phyloP scores from a whole-genome alignment of 2,113 vertebrate species.

The Coturnix japonica region DNA sequence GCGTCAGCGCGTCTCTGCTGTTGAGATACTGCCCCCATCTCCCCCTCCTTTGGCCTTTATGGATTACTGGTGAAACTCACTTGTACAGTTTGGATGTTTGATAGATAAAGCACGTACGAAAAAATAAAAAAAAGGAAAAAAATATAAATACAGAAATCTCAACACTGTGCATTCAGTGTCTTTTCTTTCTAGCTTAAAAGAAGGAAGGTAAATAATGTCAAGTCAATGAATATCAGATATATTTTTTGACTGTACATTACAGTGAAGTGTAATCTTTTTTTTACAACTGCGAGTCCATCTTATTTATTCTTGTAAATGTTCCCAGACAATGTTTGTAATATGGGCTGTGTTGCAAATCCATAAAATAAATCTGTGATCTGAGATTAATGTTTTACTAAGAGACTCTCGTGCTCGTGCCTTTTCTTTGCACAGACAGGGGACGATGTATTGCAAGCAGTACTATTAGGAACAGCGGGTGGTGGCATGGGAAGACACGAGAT shows the following conservation, averaged over 20 bases:
- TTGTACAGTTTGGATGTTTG: constrained; percentile 84
- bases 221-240: constrained; percentile 87
- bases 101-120: constrained; percentile 81
- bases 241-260: constrained; percentile 89
- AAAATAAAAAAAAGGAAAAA: constrained; percentile 73
- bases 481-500: neutral
- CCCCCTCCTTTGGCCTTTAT: constrained; percentile 26
- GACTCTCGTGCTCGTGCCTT: constrained; percentile 69
- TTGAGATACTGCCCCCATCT: neutral
- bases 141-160: constrained; percentile 74
- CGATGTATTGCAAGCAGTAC: neutral
- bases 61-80: constrained; percentile 68
- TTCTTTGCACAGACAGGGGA: constrained; percentile 34
- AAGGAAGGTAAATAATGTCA: constrained; percentile 83
- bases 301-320: constrained; percentile 90
- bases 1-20: constrained; percentile 21
- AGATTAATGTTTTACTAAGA: constrained; percentile 85
- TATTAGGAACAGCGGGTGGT: neutral
- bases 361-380: constrained; percentile 86
- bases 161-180: constrained; percentile 82
- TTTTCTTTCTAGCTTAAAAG: constrained; percentile 80
- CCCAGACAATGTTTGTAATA: constrained; percentile 86
- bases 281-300: constrained; percentile 86
- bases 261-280: constrained; percentile 86
- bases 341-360: constrained; percentile 85